A percentile compares a stretch with the other conserved stretches of the same genome.
phyloP scores from a whole-genome alignment of 2,888 invertebrate species.

The Ceraclea dissimilis region DNA sequence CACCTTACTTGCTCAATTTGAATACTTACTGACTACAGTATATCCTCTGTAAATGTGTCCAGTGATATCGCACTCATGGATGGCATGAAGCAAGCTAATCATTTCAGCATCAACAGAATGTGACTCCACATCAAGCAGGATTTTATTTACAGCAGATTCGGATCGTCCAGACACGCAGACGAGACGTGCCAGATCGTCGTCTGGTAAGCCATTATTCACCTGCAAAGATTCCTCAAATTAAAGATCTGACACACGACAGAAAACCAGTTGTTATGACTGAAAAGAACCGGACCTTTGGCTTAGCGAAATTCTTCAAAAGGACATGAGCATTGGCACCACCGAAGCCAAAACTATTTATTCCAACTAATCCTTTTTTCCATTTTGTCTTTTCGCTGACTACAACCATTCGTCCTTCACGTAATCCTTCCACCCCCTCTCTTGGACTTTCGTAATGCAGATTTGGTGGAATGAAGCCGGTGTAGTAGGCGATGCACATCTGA shows the following conservation, averaged over 20 bases:
- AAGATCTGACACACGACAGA: no score
- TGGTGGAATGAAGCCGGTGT: conserved; percentile 71
- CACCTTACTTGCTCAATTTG: no score
- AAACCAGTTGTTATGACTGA: no score
- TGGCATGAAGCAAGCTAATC: conserved; percentile 51
- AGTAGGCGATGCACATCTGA: conserved; percentile 69
- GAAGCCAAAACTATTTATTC: conserved; percentile 89
- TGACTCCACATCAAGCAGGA: conserved; percentile 57
- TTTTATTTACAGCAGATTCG: conserved; percentile 59
- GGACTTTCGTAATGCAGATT: conserved; percentile 73
- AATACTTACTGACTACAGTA: conserved; percentile 44
- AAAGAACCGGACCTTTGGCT: conserved; percentile 41
- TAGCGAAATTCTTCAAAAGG: conserved; percentile 53
- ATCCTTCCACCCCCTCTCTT: conserved; percentile 51
- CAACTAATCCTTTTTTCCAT: conserved; percentile 69
- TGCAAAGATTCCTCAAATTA: conserved; percentile 25
- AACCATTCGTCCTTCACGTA: conserved; percentile 54
- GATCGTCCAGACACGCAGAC: conserved; percentile 73
- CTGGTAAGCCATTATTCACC: conserved; percentile 54
- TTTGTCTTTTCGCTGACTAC: conserved; percentile 68
- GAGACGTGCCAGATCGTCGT: conserved; percentile 63
- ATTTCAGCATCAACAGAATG: conserved; percentile 56
- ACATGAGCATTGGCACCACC: conserved; percentile 82
- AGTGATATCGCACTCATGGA: conserved; percentile 50
- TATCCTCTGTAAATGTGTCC: conserved; percentile 73